Conservation (phyloP, 2,113 vertebrate genomes). For the Platycercus adscitus region DNA sequence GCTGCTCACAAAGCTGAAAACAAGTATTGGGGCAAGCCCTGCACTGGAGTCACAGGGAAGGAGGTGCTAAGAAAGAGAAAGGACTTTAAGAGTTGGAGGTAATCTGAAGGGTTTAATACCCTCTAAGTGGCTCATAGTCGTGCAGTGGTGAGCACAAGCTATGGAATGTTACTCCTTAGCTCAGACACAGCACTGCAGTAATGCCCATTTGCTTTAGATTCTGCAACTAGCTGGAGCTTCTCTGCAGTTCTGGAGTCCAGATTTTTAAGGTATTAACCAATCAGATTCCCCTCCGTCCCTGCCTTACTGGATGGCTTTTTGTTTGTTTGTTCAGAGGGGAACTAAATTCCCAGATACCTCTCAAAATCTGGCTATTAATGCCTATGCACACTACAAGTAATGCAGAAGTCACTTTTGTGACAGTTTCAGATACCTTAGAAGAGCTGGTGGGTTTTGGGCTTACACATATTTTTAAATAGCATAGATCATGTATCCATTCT, state of each 20-base stretch:
- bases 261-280: background rate
- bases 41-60: background rate
- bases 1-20: slow-evolving; percentile 10
- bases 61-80: background rate
- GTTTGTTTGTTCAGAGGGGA: background rate
- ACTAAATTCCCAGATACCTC: background rate
- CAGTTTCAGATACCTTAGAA: background rate
- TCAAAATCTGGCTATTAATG: background rate
- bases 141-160: background rate
- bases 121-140: background rate
- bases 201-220: background rate
- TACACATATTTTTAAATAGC: background rate
- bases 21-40: background rate
- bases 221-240: background rate
- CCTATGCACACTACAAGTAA: background rate
- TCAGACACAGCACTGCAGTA: background rate
- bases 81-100: background rate
- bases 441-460: background rate
- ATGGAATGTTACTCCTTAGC: background rate
- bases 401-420: background rate
- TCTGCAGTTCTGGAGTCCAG: background rate
- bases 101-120: background rate
- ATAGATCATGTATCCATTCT: background rate
- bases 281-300: background rate
- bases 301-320: background rate